These are phyloP conservation scores for Phrixothrix hirtus DNA, from an alignment of 2,888 invertebrate species.

Conservation along the genomic window DNA sequence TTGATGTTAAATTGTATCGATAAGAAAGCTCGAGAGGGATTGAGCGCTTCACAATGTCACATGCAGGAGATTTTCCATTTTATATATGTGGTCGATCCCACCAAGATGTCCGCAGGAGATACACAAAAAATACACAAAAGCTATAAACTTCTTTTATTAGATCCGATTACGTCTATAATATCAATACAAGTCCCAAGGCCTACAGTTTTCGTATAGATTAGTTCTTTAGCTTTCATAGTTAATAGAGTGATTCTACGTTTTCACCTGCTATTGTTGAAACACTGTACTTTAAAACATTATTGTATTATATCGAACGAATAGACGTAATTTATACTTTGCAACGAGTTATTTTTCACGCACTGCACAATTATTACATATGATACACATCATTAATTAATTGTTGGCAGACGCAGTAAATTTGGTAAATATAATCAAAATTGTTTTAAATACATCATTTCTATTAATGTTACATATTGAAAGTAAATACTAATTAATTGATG, in stretches of 20 bases:
- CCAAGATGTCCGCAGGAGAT: slow-evolving; percentile 35
- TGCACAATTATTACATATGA: no score
- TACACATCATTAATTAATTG: no score
- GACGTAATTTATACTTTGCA: no score
- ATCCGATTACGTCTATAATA: slow-evolving; percentile 27
- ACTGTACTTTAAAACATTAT: neutral
- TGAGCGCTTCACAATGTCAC: slow-evolving; percentile 43
- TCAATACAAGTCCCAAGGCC: slow-evolving; percentile 15
- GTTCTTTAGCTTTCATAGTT: slow-evolving; percentile 3
- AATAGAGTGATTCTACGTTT: neutral
- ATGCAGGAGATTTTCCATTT: slow-evolving; percentile 46
- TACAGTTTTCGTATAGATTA: slow-evolving; percentile 15
- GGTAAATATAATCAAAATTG: no score
- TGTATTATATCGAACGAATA: no score
- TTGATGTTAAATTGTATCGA: slow-evolving; percentile 42
- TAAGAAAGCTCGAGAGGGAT: slow-evolving; percentile 41
- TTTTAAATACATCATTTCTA: no score
- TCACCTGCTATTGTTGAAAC: neutral
- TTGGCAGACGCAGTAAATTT: no score
- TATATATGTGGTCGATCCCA: slow-evolving; percentile 41
- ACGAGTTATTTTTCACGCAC: no score
- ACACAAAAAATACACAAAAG: slow-evolving; percentile 34
- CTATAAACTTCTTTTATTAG: slow-evolving; percentile 30
- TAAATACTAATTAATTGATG: no score
- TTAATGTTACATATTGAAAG: no score